Evolutionary conservation across 2,888 invertebrate species (phyloP), one percentile per base, ranked within the genome.

Genomic region (Vannuccia rotundouncinata): DNA sequence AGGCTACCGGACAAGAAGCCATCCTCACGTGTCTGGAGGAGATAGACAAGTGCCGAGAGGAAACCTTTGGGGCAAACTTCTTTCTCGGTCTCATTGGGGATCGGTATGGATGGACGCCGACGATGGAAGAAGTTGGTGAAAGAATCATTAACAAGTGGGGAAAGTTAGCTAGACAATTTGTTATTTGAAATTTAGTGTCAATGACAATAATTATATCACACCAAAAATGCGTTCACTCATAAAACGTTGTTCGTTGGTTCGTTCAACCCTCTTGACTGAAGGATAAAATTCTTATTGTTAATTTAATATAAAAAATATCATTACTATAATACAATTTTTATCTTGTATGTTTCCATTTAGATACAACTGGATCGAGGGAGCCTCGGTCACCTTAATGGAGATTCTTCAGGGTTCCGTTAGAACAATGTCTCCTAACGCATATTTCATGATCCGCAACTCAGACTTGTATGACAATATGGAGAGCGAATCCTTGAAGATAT

Each of bases 21-120:
- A 85, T 88, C 31, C 81, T 82, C 17, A 84, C 85, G 27, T 88
- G 88, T 82, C 82, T 88, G 31, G 86, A 86, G 66, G 87, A 87
- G 80, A 82, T 88, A 25, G 86, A 87, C 78, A 82, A 85, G 59
- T 86, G 86, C 81, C 82, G 83, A 59, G 83, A 84, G 59, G 85
- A 85, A 59, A 86, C 84, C 76, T 82, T 84, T 29, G 85, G 84
- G 1, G 82, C 84, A 31, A 86, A 86, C 1, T 87, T 87, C 83
- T 87, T 88, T 79, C 82, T 88, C 10, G 85, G 85, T 77, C 81
- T 87, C 81, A 77, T 85, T 0, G 85, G 84, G 81, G 83, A 84
- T 59, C 79, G 84, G 1, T 79, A 83, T 29, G 84, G 84, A 5
- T 84, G 84, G 84, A 82, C 84, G n/a, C 84, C 84, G 1, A 29